Conservation (phyloP, 30 jellyfish, hydroid and myxozoan species). For the Aurelia coerulea region DNA sequence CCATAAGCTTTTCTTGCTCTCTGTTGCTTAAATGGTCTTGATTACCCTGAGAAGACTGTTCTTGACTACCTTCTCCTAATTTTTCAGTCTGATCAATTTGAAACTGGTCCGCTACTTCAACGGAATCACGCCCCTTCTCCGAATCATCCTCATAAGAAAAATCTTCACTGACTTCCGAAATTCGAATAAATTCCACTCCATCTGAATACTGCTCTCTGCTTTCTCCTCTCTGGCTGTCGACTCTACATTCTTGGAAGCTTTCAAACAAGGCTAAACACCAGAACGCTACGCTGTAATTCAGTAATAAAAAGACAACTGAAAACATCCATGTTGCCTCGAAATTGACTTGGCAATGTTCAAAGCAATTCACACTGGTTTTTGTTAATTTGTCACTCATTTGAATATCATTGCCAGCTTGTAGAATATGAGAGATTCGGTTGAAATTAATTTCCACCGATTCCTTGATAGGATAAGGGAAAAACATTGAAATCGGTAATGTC, state of each 20-base stretch:
- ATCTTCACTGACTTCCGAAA: constrained; percentile 60
- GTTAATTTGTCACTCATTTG: no score
- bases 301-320: constrained; percentile 8
- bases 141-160: constrained; percentile 47
- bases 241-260: background rate
- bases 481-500: constrained; percentile 26
- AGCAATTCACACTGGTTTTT: background rate
- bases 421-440: background rate
- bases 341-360: constrained; percentile 9
- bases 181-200: constrained; percentile 46
- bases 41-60: no score
- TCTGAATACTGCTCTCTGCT: constrained; percentile 48
- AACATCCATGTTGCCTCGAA: constrained; percentile 33
- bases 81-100: no score
- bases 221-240: constrained; percentile 18
- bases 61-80: no score
- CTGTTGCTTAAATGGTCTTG: no score
- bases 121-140: background rate
- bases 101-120: no score
- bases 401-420: background rate
- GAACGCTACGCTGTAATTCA: constrained; percentile 23
- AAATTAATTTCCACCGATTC: constrained; percentile 18
- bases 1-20: no score
- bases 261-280: constrained; percentile 26
- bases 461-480: constrained; percentile 40